Conservation (phyloP, 2,888 invertebrate species). For the Steromphala cineraria region DNA sequence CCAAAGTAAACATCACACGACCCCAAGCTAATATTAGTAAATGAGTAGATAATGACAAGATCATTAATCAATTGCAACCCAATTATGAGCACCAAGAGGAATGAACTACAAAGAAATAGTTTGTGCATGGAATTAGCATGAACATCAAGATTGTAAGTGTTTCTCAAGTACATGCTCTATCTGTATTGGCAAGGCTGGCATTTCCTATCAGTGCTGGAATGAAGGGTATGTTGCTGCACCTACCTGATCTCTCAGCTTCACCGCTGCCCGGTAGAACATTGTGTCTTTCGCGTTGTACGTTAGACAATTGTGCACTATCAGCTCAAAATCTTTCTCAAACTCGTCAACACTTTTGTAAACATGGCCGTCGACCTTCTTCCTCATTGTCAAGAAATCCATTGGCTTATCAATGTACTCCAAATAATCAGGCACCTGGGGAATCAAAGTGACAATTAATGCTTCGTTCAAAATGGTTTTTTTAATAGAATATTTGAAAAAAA, state of each 20-base stretch:
- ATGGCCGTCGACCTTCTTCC: slow-evolving; percentile 77
- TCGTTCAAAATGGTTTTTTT: too few relatives aligned
- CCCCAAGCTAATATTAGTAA: too few relatives aligned
- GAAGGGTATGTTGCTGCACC: slow-evolving; percentile 9
- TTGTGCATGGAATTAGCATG: too few relatives aligned
- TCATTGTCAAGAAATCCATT: slow-evolving; percentile 94
- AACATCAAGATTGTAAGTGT: too few relatives aligned
- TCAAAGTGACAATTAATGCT: too few relatives aligned
- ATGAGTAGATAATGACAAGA: too few relatives aligned
- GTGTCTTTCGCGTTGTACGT: slow-evolving; percentile 97
- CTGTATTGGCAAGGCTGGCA: background rate
- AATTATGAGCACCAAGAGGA: too few relatives aligned
- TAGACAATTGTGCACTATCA: slow-evolving; percentile 97
- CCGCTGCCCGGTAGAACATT: slow-evolving; percentile 92
- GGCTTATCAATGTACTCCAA: slow-evolving; percentile 88
- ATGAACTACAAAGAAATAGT: too few relatives aligned
- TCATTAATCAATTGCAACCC: too few relatives aligned
- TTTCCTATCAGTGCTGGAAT: background rate
- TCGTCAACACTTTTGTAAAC: slow-evolving; percentile 80
- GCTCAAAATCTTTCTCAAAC: slow-evolving; percentile 91
- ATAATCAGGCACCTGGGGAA: slow-evolving; percentile 87
- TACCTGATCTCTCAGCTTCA: slow-evolving; percentile 88
- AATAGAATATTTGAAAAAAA: too few relatives aligned
- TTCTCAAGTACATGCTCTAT: background rate
- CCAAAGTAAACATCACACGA: too few relatives aligned